phyloP scores from a whole-genome alignment of 2,888 invertebrate genomes.

The Smittia aterrima region DNA sequence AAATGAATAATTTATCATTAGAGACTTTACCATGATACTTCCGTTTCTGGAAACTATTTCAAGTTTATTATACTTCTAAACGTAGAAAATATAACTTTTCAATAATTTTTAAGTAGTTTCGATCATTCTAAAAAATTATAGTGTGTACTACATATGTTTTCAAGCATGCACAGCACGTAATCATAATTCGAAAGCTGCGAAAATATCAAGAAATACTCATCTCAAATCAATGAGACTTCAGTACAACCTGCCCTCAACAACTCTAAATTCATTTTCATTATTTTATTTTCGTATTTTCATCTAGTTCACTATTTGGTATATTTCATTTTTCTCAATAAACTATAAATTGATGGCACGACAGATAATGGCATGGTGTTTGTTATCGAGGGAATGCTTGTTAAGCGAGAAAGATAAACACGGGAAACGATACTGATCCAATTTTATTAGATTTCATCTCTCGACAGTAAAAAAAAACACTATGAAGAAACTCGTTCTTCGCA shows the following conservation, averaged over 20 bases:
- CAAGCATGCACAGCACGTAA: no score
- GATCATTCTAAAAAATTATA: no score
- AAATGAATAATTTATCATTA: no score
- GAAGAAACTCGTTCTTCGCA: no score
- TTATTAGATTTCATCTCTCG: not conserved
- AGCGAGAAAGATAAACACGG: conserved; percentile 9
- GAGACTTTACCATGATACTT: no score
- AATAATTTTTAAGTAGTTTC: no score
- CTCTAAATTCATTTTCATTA: not conserved
- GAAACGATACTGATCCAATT: not conserved
- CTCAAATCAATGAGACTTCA: no score
- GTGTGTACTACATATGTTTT: not conserved
- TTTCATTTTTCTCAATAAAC: not conserved
- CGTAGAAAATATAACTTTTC: no score
- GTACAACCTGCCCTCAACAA: not conserved
- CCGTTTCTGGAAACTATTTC: no score
- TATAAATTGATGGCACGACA: not conserved
- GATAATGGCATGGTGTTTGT: not conserved
- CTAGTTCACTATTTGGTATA: not conserved
- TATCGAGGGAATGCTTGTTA: conserved; percentile 12
- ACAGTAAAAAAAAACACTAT: not conserved
- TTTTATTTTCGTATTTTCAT: not conserved
- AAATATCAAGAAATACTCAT: no score
- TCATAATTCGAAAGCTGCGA: no score
- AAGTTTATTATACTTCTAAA: no score